Evolutionary conservation across 2,113 vertebrate species (phyloP).

Genomic region (Chrysemys picta): DNA sequence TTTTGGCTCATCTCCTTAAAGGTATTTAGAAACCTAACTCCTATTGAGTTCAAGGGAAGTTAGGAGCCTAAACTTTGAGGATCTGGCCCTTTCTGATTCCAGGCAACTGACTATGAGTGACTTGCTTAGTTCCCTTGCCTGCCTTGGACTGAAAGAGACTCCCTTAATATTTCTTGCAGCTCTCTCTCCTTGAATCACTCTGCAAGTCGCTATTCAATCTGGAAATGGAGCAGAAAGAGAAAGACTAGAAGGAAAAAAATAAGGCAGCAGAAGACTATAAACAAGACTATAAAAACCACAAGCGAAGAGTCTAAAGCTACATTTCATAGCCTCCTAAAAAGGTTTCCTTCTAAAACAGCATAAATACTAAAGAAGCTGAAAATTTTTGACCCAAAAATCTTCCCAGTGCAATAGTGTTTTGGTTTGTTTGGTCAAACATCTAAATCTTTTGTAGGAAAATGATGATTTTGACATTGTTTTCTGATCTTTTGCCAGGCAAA

Average conservation of each 20-base stretch:
- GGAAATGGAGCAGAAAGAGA: background rate
- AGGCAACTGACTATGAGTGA: background rate
- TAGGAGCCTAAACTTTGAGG: too few relatives aligned
- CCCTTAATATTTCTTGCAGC: background rate
- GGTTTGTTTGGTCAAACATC: background rate
- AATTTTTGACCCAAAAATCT: background rate
- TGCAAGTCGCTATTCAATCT: background rate
- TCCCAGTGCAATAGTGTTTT: background rate
- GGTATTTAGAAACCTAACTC: background rate
- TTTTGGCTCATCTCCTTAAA: background rate
- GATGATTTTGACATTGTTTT: background rate
- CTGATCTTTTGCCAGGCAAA: background rate
- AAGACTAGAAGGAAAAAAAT: background rate
- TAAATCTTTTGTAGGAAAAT: background rate
- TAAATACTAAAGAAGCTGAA: background rate
- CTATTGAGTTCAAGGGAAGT: background rate
- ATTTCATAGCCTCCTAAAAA: accelerated
- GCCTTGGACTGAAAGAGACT: background rate
- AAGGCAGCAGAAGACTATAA: accelerated
- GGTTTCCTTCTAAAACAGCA: accelerated
- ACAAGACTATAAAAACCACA: background rate
- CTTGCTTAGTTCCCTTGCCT: background rate
- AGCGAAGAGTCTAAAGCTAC: background rate
- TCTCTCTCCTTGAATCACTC: background rate
- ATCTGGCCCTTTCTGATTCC: background rate